These are phyloP conservation scores for Sphenopsis melanotis DNA, from an alignment of 2,797 vertebrate genomes.

Conservation along the genomic window DNA sequence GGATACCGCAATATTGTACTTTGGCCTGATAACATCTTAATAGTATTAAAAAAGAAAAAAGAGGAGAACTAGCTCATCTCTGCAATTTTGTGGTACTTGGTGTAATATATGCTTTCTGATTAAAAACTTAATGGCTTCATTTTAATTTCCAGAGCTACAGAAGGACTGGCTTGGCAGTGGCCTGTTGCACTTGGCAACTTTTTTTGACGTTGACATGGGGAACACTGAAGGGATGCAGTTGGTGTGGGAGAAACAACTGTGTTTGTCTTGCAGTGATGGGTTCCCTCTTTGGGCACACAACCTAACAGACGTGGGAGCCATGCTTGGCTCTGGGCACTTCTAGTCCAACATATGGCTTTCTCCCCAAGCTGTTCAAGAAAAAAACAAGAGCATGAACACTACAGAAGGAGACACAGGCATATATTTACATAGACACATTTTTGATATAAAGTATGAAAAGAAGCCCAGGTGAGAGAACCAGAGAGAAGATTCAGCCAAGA, in stretches of 20 bases:
- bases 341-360: neutral
- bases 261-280: neutral
- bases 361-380: neutral
- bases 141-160: constrained; percentile 6
- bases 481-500: neutral
- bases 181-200: neutral
- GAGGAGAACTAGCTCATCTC: constrained; percentile 17
- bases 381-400: neutral
- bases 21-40: constrained; percentile 44
- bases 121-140: neutral
- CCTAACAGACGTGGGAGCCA: neutral
- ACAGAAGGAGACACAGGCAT: neutral
- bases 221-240: neutral
- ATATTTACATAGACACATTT: neutral
- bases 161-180: neutral
- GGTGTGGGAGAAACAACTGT: neutral
- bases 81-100: neutral
- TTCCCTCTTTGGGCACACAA: neutral
- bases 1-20: constrained; percentile 38
- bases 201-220: neutral
- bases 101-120: constrained; percentile 3
- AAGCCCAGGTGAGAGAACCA: neutral
- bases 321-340: neutral
- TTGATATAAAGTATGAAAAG: neutral
- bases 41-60: neutral